Conservation (phyloP, 2,888 invertebrate genomes). For the Aphelenchoides bicaudatus region DNA sequence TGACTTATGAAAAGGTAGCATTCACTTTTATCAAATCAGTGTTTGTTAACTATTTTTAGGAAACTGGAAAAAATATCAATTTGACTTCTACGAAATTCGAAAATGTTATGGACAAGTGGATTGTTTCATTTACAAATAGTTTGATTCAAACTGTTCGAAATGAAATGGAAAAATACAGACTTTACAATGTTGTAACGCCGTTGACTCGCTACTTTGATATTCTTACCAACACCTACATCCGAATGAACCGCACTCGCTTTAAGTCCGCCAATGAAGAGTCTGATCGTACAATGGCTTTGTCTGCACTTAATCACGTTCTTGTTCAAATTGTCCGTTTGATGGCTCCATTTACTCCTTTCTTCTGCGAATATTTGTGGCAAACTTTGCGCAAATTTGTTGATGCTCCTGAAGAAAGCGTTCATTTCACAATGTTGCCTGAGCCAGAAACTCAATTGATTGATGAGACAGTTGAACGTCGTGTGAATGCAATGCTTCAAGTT, state of each 20-base stretch:
- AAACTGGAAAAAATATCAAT: conserved; percentile 35
- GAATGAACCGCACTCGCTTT: conserved; percentile 88
- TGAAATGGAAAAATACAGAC: conserved; percentile 83
- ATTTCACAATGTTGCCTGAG: conserved; percentile 83
- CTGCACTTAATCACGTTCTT: conserved; percentile 82
- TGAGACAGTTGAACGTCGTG: conserved; percentile 79
- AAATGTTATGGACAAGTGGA: conserved; percentile 96
- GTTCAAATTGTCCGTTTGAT: conserved; percentile 84
- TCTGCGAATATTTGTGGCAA: conserved; percentile 91
- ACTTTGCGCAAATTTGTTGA: conserved; percentile 67
- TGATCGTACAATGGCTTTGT: conserved; percentile 79
- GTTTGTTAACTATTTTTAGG: conserved; percentile 27
- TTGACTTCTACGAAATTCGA: conserved; percentile 41
- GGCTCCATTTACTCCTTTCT: conserved; percentile 94
- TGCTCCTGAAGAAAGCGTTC: conserved; percentile 70
- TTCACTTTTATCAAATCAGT: neutral
- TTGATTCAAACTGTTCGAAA: conserved; percentile 79
- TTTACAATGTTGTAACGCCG: conserved; percentile 90
- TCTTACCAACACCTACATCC: conserved; percentile 96
- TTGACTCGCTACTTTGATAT: conserved; percentile 93
- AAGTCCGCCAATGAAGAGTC: conserved; percentile 72
- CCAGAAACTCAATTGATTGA: conserved; percentile 71
- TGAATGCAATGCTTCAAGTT: conserved; percentile 83
- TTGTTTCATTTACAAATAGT: conserved; percentile 90
- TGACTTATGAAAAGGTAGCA: conserved; percentile 71